Evolutionary conservation across 2,113 vertebrate genomes (phyloP).

Genomic region (Cercocebus atys): DNA sequence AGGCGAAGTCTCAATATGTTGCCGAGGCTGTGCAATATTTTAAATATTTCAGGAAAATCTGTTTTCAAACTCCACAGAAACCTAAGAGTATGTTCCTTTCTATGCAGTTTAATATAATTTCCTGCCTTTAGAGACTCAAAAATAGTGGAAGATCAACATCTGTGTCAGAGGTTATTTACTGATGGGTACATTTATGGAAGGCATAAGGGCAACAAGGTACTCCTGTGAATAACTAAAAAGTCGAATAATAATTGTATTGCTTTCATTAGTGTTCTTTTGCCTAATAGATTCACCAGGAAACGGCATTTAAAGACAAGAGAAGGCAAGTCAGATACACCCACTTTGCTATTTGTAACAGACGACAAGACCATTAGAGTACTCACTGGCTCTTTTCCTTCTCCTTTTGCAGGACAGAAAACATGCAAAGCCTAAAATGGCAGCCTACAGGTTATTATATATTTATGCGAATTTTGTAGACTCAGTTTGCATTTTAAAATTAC

Average conservation of each 20-base stretch:
- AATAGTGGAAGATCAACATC: neutral
- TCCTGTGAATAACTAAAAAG: neutral
- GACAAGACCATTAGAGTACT: neutral
- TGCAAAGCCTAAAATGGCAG: neutral
- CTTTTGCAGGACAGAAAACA: neutral
- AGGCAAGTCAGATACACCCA: neutral
- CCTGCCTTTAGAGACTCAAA: conserved; percentile 10
- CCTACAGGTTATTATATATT: neutral
- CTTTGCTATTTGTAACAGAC: neutral
- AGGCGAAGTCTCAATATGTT: too few relatives aligned
- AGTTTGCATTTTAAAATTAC: conserved; percentile 15
- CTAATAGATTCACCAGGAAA: neutral
- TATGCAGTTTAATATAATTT: neutral
- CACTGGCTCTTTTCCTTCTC: neutral
- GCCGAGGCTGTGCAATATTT: neutral
- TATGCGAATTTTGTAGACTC: neutral
- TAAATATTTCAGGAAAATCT: conserved; percentile 24
- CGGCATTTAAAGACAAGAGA: neutral
- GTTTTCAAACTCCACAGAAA: neutral
- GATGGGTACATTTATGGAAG: neutral
- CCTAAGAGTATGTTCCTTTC: neutral
- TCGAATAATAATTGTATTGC: neutral
- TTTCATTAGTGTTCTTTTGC: neutral
- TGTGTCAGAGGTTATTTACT: neutral
- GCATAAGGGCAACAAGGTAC: neutral